Conservation (phyloP, 35 echinoderm and acorn worm species). For the Apostichopus californicus region DNA sequence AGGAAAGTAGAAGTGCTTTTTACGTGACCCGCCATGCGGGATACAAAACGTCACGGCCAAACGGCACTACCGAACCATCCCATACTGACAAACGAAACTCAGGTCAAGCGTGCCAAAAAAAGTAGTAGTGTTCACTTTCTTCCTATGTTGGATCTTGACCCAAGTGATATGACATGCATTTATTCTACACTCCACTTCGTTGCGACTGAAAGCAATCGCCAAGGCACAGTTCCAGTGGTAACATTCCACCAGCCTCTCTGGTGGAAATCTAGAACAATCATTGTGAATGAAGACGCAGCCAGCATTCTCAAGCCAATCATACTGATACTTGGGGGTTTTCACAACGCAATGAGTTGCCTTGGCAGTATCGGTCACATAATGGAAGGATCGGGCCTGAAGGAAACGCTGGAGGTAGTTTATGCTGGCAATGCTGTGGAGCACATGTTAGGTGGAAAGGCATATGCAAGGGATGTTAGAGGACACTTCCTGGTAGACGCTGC, state of each 20-base stretch:
- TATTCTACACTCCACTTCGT: constrained; percentile 36
- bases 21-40: no score
- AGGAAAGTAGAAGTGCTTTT: no score
- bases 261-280: constrained; percentile 61
- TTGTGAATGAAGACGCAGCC: neutral
- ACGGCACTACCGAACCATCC: no score
- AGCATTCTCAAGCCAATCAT: constrained; percentile 18
- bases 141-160: constrained; percentile 65
- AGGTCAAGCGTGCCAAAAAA: no score
- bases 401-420: constrained; percentile 54
- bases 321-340: constrained; percentile 1
- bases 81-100: no score
- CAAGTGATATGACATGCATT: constrained; percentile 54
- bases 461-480: neutral
- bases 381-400: constrained; percentile 55
- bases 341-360: neutral
- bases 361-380: constrained; percentile 59
- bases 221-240: constrained; percentile 7
- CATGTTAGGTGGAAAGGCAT: constrained; percentile 23
- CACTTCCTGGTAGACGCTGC: constrained; percentile 5
- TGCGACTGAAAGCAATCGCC: constrained; percentile 11
- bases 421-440: constrained; percentile 34
- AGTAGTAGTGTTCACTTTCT: constrained; percentile 41
- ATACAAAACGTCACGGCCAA: no score
- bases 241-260: constrained; percentile 75